Evolutionary conservation across 2,797 vertebrate species (phyloP), one percentile per base, ranked within the genome.

Genomic region (Helarctos malayanus): DNA sequence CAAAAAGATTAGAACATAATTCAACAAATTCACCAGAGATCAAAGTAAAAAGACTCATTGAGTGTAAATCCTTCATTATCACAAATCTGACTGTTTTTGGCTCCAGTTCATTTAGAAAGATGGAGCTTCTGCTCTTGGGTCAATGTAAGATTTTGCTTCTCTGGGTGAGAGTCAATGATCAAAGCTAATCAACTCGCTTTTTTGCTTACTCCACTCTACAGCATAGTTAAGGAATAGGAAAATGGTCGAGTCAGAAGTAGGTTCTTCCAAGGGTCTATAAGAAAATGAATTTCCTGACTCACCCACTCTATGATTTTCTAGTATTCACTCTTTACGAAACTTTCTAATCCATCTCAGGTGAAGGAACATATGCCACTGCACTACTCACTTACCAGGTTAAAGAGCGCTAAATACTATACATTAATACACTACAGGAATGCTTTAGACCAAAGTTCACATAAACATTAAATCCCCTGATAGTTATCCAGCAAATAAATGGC

Each of bases 61-160:
- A n/a, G 59, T 49, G 8, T 47, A 35, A 89, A 61, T 29, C 52
- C 35, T 90, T 89, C 65, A 86, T 81, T 56, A 69, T 59, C 13
- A 90, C 47, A 95, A 92, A 83, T 54, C n/a, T 91, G 56, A 45
- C 11, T 52, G 29, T 56, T 91, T 79, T 19, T 61, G 52, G 16
- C 29, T 97, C 73, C 32, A 65, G 25, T 82, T 92, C 57, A 71
- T 69, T 92, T 59, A 95, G 23, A 45, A 91, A 97, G 75, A 81
- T 1, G 54, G 49, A 47, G 68, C 32, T 63, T 29, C 57, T 45
- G 45, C n/a, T 84, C 63, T 81, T 88, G 35, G 32, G 27, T 87
- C 71, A 69, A 65, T 4, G 23, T 85, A 83, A 95, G 29, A 16
- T 73, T 90, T 59, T 81, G 68, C 38, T 87, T 56, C 73, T 79